Evolutionary conservation across 2,797 vertebrate genomes (phyloP).

Genomic region (Amniataba percoides): DNA sequence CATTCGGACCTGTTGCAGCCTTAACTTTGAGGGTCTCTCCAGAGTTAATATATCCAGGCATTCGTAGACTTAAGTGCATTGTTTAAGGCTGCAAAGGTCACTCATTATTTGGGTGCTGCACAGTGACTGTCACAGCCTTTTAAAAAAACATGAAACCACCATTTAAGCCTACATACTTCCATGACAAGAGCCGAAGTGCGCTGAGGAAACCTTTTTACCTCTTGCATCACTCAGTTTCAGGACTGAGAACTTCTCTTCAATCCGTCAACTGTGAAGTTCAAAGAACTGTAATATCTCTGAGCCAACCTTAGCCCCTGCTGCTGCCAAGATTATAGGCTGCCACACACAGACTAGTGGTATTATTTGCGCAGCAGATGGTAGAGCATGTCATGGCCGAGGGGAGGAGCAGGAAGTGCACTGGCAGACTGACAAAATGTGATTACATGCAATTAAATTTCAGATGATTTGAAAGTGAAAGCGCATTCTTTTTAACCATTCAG

Average conservation of each 20-base stretch:
- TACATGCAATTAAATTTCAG: slow-evolving; percentile 67
- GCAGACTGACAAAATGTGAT: slow-evolving; percentile 65
- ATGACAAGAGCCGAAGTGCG: neutral
- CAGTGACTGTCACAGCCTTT: neutral
- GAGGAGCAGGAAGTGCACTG: slow-evolving; percentile 61
- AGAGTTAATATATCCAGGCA: neutral
- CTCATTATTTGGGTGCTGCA: neutral
- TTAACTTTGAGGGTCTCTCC: neutral
- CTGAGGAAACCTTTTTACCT: slow-evolving; percentile 4
- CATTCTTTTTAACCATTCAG: slow-evolving; percentile 39
- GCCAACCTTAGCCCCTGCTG: slow-evolving; percentile 59
- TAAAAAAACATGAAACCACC: neutral
- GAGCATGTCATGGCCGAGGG: slow-evolving; percentile 50
- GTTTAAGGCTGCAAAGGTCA: neutral
- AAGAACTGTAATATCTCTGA: slow-evolving; percentile 58
- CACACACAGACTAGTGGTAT: slow-evolving; percentile 57
- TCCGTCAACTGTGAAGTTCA: slow-evolving; percentile 59
- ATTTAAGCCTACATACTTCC: neutral
- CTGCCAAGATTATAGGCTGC: slow-evolving; percentile 76
- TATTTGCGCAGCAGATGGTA: slow-evolving; percentile 77
- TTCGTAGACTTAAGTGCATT: neutral
- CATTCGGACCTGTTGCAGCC: neutral
- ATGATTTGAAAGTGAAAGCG: slow-evolving; percentile 62
- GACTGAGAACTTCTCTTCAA: slow-evolving; percentile 39
- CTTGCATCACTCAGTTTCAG: slow-evolving; percentile 32